These are phyloP conservation scores for Lycaena phlaeas DNA, from an alignment of 2,888 invertebrate genomes.

Conservation along the genomic window DNA sequence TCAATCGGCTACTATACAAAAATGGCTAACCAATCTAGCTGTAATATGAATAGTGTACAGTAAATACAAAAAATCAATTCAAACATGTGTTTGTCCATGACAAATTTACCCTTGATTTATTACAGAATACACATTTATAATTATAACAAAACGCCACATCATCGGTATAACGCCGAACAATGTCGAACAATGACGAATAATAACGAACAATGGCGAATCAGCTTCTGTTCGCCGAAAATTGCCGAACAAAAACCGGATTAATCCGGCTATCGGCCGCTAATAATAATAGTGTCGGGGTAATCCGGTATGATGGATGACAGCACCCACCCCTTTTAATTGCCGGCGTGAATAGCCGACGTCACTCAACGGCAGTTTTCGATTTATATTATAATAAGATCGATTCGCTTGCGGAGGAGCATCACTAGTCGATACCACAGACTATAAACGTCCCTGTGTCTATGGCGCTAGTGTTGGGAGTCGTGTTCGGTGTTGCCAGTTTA, in stretches of 20 bases:
- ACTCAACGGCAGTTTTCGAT: conserved; percentile 57
- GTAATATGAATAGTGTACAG: not conserved
- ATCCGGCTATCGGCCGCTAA: conserved; percentile 56
- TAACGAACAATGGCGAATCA: conserved; percentile 19
- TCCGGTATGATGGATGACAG: conserved; percentile 60
- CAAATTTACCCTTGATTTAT: not conserved
- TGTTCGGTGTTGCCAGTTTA: too few species aligned
- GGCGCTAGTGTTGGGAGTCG: not conserved
- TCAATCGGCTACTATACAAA: too few species aligned
- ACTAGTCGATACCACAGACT: not conserved
- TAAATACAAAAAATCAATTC: too few species aligned
- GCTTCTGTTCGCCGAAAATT: conserved; percentile 30
- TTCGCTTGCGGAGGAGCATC: conserved; percentile 21
- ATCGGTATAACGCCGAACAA: not conserved
- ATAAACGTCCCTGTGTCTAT: not conserved
- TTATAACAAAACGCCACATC: not conserved
- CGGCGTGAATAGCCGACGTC: conserved; percentile 50
- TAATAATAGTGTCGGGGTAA: conserved; percentile 64
- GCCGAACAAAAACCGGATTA: conserved; percentile 52
- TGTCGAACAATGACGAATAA: conserved; percentile 6
- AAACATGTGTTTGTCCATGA: not conserved
- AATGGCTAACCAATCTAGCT: too few species aligned
- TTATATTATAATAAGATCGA: conserved; percentile 69
- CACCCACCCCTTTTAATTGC: conserved; percentile 66
- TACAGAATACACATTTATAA: not conserved